A percentile compares a stretch with the other conserved stretches of the same genome.
Conservation (phyloP, 1,140 invertebrate genomes). For the Drosophila ananassae region DNA sequence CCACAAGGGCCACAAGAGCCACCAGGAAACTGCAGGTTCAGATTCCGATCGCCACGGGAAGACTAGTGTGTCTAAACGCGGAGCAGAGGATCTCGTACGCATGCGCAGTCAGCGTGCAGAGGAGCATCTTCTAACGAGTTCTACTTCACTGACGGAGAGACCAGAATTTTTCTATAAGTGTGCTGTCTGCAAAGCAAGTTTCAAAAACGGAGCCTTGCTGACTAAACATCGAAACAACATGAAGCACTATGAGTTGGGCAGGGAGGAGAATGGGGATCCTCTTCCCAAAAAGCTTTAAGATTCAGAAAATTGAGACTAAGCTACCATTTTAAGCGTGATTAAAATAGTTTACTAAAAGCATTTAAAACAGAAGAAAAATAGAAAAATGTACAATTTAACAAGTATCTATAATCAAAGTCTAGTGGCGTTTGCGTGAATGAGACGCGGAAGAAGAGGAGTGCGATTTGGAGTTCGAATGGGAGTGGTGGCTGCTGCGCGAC, state of each 20-base stretch:
- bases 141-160: not conserved
- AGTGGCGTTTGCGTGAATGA: constrained; percentile 64
- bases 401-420: constrained; percentile 24
- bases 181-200: constrained; percentile 60
- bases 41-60: constrained; percentile 45
- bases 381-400: constrained; percentile 35
- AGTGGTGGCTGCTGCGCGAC: constrained; percentile 63
- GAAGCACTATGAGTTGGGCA: constrained; percentile 55
- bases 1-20: constrained; percentile 48
- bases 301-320: too few species aligned
- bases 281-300: constrained; percentile 36
- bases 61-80: constrained; percentile 45
- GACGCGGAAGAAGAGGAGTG: constrained; percentile 59
- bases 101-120: constrained; percentile 40
- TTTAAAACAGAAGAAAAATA: constrained; percentile 35
- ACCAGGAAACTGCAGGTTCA: constrained; percentile 18
- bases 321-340: not conserved
- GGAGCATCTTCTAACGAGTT: constrained; percentile 25
- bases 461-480: constrained; percentile 54
- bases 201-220: constrained; percentile 68
- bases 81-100: constrained; percentile 57
- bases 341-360: constrained; percentile 29
- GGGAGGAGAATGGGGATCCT: constrained; percentile 49
- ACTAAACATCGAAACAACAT: constrained; percentile 70
- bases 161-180: constrained; percentile 79